These are phyloP conservation scores for Acanthurus tractus DNA, from an alignment of 2,797 vertebrate species.

Conservation along the genomic window DNA sequence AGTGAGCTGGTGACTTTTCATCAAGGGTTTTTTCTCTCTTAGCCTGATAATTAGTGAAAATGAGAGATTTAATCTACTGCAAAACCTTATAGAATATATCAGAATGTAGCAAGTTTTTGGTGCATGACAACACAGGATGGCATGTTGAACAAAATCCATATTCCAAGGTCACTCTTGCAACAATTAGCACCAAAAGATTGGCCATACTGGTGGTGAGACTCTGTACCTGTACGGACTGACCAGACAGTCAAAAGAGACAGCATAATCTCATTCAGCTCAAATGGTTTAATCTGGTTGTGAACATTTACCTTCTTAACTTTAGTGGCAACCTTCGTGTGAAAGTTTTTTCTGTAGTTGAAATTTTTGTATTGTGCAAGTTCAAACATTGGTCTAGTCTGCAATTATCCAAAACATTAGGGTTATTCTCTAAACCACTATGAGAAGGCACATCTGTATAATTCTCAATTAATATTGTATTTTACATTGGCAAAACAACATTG, in stretches of 20 bases:
- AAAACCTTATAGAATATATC: not conserved
- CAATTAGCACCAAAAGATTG: too few species aligned
- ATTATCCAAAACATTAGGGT: too few species aligned
- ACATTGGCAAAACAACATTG: too few species aligned
- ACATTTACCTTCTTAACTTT: not conserved
- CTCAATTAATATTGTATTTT: too few species aligned
- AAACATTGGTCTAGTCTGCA: not conserved
- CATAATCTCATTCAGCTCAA: not conserved
- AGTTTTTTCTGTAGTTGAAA: not conserved
- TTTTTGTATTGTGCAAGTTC: not conserved
- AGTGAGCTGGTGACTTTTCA: constrained; percentile 16
- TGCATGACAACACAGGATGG: not conserved
- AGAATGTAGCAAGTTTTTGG: not conserved
- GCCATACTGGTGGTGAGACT: too few species aligned
- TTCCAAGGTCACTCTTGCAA: not conserved
- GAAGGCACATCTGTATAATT: too few species aligned
- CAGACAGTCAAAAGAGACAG: not conserved
- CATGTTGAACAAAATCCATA: not conserved
- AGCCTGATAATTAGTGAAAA: not conserved
- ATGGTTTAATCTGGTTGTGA: not conserved
- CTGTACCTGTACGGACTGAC: not conserved
- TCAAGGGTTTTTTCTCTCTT: constrained; percentile 7
- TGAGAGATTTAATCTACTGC: not conserved
- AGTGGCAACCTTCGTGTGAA: not conserved
- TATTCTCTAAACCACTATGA: too few species aligned